Evolutionary conservation across 2,797 vertebrate genomes (phyloP), one percentile per base, ranked within the genome.

Genomic region (Tapera naevia): DNA sequence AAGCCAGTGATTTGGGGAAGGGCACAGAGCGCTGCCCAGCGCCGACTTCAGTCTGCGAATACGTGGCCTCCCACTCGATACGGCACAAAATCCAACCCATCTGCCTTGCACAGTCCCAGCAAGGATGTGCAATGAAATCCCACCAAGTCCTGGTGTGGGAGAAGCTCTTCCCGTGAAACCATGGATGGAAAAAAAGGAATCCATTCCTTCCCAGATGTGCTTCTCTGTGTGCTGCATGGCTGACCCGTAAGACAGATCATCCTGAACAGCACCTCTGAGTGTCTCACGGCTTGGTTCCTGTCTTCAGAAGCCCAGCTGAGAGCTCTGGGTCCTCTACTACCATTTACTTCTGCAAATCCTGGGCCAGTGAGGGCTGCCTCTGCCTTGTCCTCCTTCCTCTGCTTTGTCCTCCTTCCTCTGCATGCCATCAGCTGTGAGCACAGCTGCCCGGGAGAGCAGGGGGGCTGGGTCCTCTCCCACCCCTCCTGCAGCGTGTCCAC

Each of bases 51-150:
- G 17, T 0, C 8, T 3, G 32, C 2, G 37, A 51, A 13, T 4
- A n/a, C 8, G 12, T 21, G 57, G 53, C 45, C 43, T 57, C 39
- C 30, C 17, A 2, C 35, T n/a, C 3, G 2, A 18, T 1, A 22
- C 0, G 3, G 17, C 5, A 0, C 57, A 27, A 43, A 61, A 27
- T 35, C 70, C 5, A 1, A n/a, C n/a, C n/a, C n/a, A n/a, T n/a
- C n/a, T 4, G 25, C 7, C 17, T n/a, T 3, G 37, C 43, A 13
- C 37, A 46, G 46, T 10, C 22, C 69, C 53, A 7, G 35, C 0
- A 0, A 37, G 72, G 60, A 23, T 0, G 0, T 3, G 28, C 37
- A 27, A 6, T 3, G 1, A n/a, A 24, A 21, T 53, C 18, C 41
- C 33, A 13, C 22, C 35, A 3, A 84, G 62, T 27, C 50, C 45